phyloP scores from a whole-genome alignment of 2,113 vertebrate species.

The Prunella fulvescens region DNA sequence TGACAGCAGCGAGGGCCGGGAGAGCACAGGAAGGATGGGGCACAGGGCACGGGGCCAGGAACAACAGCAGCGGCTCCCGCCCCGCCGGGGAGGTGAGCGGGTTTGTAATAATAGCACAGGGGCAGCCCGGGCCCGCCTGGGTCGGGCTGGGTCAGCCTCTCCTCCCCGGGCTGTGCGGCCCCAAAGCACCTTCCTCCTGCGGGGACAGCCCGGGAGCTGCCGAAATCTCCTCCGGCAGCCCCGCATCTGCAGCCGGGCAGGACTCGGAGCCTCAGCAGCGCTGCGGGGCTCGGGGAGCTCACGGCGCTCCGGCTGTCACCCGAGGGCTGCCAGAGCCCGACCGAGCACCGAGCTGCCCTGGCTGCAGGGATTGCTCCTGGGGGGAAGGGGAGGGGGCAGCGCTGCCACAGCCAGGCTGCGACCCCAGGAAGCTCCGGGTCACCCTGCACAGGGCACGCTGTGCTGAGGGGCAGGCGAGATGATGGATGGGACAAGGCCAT shows the following conservation, averaged over 20 bases:
- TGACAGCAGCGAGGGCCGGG: conserved; percentile 24
- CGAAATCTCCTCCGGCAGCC: not conserved
- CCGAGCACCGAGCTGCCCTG: not conserved
- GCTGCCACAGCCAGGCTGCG: not conserved
- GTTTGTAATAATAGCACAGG: not conserved
- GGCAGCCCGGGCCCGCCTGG: not conserved
- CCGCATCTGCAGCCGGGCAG: not conserved
- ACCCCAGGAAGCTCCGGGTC: conserved; percentile 29
- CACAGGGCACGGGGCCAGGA: conserved; percentile 15
- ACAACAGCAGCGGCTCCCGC: not conserved
- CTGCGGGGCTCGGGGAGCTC: not conserved
- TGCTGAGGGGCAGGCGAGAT: not conserved
- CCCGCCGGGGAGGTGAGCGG: not conserved
- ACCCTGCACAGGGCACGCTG: not conserved
- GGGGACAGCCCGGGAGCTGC: too few species aligned
- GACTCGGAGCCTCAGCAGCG: not conserved
- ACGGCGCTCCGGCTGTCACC: not conserved
- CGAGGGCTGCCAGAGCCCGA: not conserved
- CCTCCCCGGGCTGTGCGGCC: not conserved
- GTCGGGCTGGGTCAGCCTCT: not conserved
- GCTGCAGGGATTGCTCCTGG: not conserved
- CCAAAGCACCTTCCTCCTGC: not conserved
- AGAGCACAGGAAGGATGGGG: conserved; percentile 64
- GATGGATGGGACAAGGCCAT: not conserved
- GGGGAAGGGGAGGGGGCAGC: not conserved